Evolutionary conservation across 2,888 invertebrate species (phyloP).

Genomic region (Prosopocoilus inquinatus): DNA sequence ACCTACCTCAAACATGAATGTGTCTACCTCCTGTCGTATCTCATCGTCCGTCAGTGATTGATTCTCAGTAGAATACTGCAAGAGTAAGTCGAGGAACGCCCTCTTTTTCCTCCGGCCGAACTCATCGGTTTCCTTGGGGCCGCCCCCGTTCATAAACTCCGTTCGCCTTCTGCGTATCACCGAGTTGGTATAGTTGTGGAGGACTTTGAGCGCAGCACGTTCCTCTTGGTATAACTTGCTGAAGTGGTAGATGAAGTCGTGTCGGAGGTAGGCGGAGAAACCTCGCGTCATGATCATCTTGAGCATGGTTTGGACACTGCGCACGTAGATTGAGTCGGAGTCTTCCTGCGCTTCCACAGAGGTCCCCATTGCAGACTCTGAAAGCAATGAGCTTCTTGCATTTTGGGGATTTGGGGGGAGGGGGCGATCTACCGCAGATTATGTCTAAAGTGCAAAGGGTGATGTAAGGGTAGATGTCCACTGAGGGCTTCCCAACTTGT

Average conservation of each 20-base stretch:
- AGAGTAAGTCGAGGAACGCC: neutral
- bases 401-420: too few relatives aligned
- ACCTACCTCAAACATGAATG: conserved; percentile 25
- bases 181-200: conserved; percentile 42
- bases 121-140: neutral
- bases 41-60: neutral
- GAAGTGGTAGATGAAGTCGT: conserved; percentile 52
- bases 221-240: conserved; percentile 58
- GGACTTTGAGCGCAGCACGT: conserved; percentile 47
- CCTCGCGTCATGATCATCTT: conserved; percentile 28
- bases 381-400: neutral
- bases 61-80: neutral
- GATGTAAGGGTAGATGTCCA: conserved; percentile 62
- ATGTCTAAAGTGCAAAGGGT: conserved; percentile 61
- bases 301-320: conserved; percentile 58
- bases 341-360: conserved; percentile 68
- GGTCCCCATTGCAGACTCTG: conserved; percentile 68
- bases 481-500: conserved; percentile 43
- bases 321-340: conserved; percentile 67
- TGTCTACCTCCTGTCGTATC: neutral
- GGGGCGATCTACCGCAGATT: conserved; percentile 56
- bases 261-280: conserved; percentile 48
- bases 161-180: conserved; percentile 53
- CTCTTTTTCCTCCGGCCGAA: conserved; percentile 33
- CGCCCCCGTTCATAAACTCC: conserved; percentile 14